Evolutionary conservation across 2,113 vertebrate genomes (phyloP), one percentile per base, ranked within the genome.

Genomic region (Struthio camelus): DNA sequence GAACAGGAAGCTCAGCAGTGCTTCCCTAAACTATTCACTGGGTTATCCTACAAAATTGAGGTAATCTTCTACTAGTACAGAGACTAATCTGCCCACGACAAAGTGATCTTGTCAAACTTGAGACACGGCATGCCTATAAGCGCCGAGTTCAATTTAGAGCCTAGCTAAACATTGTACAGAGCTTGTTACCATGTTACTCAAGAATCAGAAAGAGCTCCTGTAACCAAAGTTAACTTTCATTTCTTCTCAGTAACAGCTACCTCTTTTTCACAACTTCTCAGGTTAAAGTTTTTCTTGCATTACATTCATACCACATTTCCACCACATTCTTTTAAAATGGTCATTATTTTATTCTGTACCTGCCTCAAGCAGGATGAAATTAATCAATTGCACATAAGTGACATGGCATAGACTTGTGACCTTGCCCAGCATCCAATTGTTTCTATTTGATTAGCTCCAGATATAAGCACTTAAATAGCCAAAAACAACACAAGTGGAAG

Each of bases 381-480:
- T 89, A 96, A 97, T 97, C 96, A 95, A 79, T 62, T 96, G 87
- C 93, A 94, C 81, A 3, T 94, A 95, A 95, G 85, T 91, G 95
- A 91, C 85, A 88, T 69, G 92, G 91, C 96, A 95, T 5, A 84
- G 92, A 80, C 85, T 96, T 97, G 89, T 86, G 96, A 95, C 89
- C 87, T 69, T 94, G 93, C 96, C 96, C 95, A 94, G 91, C 96
- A 94, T 96, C 94, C 96, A 97, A 97, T 96, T 96, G 96, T 97
- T 90, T 67, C 82, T 96, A 96, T 97, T 94, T 97, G 92, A 96
- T 97, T 94, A 96, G 92, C 89, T 97, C 87, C 95, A 97, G 95
- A 95, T 93, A 93, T 91, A 97, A 94, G 95, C 79, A 84, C 40
- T 91, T 79, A 34, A 96, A 97, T 84, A 69, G 97, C 96, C 97